Evolutionary conservation across 2,797 vertebrate species (phyloP), one percentile per base, ranked within the genome.

Genomic region (Anableps anableps): DNA sequence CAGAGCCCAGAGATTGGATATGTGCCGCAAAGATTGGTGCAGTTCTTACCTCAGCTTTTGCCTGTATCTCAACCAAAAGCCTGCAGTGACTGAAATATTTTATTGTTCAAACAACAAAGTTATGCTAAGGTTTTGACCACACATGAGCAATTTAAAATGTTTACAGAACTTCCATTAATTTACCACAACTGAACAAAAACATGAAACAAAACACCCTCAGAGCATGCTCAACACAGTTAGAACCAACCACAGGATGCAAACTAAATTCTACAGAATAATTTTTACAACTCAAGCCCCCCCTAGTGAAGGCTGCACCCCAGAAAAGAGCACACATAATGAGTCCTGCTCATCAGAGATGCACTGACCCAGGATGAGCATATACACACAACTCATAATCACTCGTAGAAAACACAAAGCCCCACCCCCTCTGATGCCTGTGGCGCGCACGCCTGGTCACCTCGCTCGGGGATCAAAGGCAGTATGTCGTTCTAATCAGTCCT

Each of bases 401-500:
- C 53, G 71, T 64, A 72, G 53, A 62, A n/a, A 14, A 82, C 81
- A 77, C 76, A 81, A 75, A 82, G 79, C 51, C 47, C 53, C 19
- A 10, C 17, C 81, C 81, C 84, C 23, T 51, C 51, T 5, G 29
- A 72, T 55, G 82, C 89, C 88, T 84, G 85, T 79, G 83, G 90
- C 76, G 78, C 81, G 83, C 62, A 66, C 58, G 83, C 82, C 86
- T 53, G 88, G 89, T 88, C 91, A 92, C 91, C 92, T 91, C 88
- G 84, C 88, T 88, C 78, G 36, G 85, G 91, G 92, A 94, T 94
- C 91, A 93, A 88, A 93, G 91, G 78, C 90, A 80, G 86, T 82
- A 84, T 93, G 92, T 89, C 77, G 80, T 86, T 89, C 84, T 90
- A 92, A 92, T 93, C 89, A 89, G 91, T 82, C 86, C 88, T 90